Evolutionary conservation across 2,888 invertebrate genomes (phyloP).

Genomic region (Harpalus rufipes): DNA sequence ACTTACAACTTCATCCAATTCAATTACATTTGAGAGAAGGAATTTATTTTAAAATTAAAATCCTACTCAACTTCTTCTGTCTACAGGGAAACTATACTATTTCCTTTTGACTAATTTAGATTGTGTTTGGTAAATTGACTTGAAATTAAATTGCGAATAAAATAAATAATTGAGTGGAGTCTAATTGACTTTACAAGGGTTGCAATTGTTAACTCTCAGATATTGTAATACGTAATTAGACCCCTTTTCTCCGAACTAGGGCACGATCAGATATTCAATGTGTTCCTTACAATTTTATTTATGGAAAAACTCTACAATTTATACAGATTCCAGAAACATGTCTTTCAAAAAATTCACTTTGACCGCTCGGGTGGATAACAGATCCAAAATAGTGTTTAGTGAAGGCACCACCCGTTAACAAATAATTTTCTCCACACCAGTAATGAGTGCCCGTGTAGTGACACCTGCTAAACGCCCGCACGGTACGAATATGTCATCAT

Average conservation of each 20-base stretch:
- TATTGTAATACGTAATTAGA: background rate
- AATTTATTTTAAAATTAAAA: conserved; percentile 1
- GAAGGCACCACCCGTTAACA: too few relatives aligned
- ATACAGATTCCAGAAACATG: background rate
- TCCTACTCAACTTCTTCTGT: background rate
- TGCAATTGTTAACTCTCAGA: conserved; percentile 2
- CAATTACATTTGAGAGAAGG: conserved; percentile 1
- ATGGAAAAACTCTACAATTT: too few relatives aligned
- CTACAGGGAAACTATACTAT: background rate
- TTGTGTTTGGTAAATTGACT: background rate
- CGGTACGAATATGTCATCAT: too few relatives aligned
- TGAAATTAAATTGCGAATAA: background rate
- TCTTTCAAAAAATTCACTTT: background rate
- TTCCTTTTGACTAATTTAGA: conserved; percentile 10
- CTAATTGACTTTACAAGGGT: background rate
- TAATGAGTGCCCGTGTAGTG: too few relatives aligned
- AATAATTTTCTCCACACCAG: too few relatives aligned
- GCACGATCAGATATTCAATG: background rate
- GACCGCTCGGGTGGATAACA: too few relatives aligned
- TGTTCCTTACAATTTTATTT: too few relatives aligned
- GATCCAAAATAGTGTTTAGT: too few relatives aligned
- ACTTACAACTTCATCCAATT: background rate
- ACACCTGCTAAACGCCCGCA: too few relatives aligned
- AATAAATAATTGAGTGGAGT: background rate
- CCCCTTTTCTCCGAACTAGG: background rate